Evolutionary conservation across 2,888 invertebrate genomes (phyloP).

Genomic region (Pterobdella sp.): DNA sequence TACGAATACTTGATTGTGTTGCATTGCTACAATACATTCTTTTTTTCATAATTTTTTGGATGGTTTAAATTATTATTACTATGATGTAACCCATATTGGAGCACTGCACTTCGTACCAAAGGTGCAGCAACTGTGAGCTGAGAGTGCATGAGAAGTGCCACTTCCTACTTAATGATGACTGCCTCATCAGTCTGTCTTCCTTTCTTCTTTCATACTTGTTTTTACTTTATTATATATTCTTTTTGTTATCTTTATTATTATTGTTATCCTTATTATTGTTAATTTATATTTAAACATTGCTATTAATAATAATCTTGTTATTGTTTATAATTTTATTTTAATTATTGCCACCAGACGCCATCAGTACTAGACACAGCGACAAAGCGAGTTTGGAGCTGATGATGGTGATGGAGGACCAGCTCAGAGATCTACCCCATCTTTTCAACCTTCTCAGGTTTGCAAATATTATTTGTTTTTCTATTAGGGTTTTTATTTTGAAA

Average conservation of each 20-base stretch:
- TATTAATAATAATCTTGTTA: background rate
- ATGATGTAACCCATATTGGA: no score
- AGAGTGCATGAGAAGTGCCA: slow-evolving; percentile 99
- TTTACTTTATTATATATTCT: background rate
- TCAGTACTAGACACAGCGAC: background rate
- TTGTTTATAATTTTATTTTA: background rate
- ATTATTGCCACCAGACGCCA: background rate
- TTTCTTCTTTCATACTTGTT: background rate
- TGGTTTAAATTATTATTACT: no score
- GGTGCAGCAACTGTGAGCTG: slow-evolving; percentile 96
- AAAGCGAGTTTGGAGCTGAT: background rate
- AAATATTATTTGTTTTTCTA: background rate
- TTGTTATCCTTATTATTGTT: background rate
- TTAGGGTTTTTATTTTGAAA: background rate
- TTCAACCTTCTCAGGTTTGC: background rate
- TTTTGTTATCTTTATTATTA: background rate
- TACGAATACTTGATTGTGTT: no score
- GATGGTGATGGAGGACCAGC: slow-evolving; percentile 9
- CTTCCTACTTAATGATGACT: slow-evolving; percentile 96
- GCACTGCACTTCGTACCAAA: no score
- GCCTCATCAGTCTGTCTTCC: slow-evolving; percentile 78
- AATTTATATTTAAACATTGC: background rate
- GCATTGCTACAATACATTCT: no score
- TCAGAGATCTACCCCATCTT: background rate
- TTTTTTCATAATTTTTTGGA: no score